Percentiles rank a stretch among this genome's conserved stretches.
Conservation (phyloP, 2,888 invertebrate genomes). For the Drosophila nr. fundita region DNA sequence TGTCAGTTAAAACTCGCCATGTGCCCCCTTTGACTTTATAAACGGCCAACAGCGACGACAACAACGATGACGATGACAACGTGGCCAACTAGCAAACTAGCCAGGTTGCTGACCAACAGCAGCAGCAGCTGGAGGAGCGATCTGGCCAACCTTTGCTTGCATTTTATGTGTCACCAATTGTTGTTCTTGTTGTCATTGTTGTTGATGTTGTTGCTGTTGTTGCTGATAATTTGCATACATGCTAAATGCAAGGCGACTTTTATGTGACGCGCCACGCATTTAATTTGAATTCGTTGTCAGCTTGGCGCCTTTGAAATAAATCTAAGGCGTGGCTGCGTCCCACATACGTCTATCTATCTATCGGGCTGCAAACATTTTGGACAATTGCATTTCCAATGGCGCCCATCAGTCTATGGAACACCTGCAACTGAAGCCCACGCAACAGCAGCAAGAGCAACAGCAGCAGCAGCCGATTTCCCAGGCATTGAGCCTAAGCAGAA, state of each 20-base stretch:
- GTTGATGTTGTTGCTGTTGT: constrained; percentile 39
- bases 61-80: constrained; percentile 48
- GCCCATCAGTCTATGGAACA: constrained; percentile 76
- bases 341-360: not conserved
- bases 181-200: constrained; percentile 36
- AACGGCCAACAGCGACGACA: constrained; percentile 40
- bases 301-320: constrained; percentile 62
- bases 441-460: constrained; percentile 11
- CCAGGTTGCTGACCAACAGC: constrained; percentile 39
- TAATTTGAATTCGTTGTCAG: constrained; percentile 61
- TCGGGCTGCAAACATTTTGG: constrained; percentile 7
- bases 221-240: constrained; percentile 70
- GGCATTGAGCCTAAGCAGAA: constrained; percentile 40
- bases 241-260: constrained; percentile 56
- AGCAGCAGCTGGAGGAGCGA: constrained; percentile 32
- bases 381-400: constrained; percentile 62
- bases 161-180: constrained; percentile 73
- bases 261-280: constrained; percentile 65
- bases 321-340: constrained; percentile 42
- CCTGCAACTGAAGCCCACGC: constrained; percentile 69
- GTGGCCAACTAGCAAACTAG: constrained; percentile 41
- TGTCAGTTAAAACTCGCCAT: constrained; percentile 71
- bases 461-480: constrained; percentile 39
- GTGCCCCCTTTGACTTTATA: constrained; percentile 74
- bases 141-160: constrained; percentile 70